Evolutionary conservation across 2,113 vertebrate genomes (phyloP), one percentile per base, ranked within the genome.

Genomic region (Menura novaehollandiae): DNA sequence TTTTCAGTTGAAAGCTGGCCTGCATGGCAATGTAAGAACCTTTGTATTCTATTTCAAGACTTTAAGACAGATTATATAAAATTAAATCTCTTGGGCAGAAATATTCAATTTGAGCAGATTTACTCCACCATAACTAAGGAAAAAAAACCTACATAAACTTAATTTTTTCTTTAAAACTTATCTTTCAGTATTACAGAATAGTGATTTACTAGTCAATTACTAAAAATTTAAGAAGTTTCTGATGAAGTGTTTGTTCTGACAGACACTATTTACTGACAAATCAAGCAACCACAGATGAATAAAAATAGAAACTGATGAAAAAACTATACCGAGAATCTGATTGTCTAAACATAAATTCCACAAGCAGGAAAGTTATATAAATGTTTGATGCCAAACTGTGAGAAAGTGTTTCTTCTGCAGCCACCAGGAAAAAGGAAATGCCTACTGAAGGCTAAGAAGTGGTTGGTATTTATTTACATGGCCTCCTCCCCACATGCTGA

Each of bases 381-480:
- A 94, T 49, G 64, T 68, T 93, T 92, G 79, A 93, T 93, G 95
- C 95, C 93, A 88, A 95, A 84, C 95, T 96, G 78, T 93, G 94
- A 91, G 75, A 96, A 95, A 96, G 90, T 18, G 78, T 96, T 94
- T 96, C 90, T 97, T 94, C 90, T 94, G 72, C 24, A 96, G 85
- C 91, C 95, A 95, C 85, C 85, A 78, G 85, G 93, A 96, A 94
- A 83, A 88, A 92, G 93, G 95, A 97, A 96, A 95, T 96, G 95
- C 95, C 93, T 93, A 60, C 90, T 77, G 92, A 51, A 95, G 88
- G 64, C 93, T 95, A 94, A 95, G 92, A 97, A 94, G 95, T 95
- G 95, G 94, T 62, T 96, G 90, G 82, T 93, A 93, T 96, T 97
- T 96, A 94, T 97, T 97, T 95, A 92, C 72, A 81, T 14, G 95